A percentile compares a stretch with the other conserved stretches of the same genome.
Conservation (phyloP, 2,797 vertebrate species). For the Myripristis murdjan region DNA sequence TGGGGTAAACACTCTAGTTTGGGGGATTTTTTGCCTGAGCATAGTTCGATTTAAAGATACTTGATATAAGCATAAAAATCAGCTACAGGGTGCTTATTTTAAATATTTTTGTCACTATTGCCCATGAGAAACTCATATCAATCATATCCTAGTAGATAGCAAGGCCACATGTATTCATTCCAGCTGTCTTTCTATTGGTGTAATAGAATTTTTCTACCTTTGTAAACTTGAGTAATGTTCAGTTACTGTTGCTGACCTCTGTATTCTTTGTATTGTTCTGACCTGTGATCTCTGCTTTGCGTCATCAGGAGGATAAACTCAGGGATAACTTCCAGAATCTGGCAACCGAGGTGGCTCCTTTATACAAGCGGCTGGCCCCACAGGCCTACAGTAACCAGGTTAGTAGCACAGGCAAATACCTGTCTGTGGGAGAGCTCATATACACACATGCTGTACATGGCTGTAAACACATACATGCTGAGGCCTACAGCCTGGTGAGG, state of each 20-base stretch:
- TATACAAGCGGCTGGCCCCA: constrained; percentile 94
- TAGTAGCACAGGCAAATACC: constrained; percentile 31
- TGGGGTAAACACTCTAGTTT: too few species aligned
- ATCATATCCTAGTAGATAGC: too few species aligned
- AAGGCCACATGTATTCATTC: too few species aligned
- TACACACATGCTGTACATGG: not conserved
- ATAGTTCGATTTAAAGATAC: too few species aligned
- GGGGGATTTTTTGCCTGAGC: too few species aligned
- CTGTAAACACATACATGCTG: constrained; percentile 4
- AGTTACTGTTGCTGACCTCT: not conserved
- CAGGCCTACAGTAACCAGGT: constrained; percentile 99
- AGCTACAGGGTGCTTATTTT: too few species aligned
- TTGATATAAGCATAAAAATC: too few species aligned
- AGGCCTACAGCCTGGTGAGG: not conserved
- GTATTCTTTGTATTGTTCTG: constrained; percentile 14
- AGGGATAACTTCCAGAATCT: constrained; percentile 95
- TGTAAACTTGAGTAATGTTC: not conserved
- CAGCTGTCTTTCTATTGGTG: too few species aligned
- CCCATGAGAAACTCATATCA: too few species aligned
- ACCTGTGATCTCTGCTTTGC: constrained; percentile 20
- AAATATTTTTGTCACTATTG: too few species aligned
- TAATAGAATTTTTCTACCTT: not conserved
- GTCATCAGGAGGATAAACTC: constrained; percentile 93
- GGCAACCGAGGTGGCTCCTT: constrained; percentile 94
- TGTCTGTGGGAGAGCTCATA: not conserved